phyloP scores from a whole-genome alignment of 2,888 invertebrate species.

The Conistra vaccinii region DNA sequence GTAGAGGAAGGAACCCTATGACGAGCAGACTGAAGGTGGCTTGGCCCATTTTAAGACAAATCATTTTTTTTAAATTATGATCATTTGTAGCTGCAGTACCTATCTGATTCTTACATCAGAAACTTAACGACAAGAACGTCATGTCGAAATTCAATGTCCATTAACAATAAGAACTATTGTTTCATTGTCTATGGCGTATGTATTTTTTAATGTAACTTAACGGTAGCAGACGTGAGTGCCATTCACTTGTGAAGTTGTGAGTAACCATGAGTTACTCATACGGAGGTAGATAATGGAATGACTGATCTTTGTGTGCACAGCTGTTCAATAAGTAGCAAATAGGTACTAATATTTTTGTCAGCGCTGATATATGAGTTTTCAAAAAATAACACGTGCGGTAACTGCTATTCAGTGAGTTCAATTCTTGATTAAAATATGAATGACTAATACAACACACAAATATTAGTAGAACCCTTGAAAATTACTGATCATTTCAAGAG shows the following conservation, averaged over 20 bases:
- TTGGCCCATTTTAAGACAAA: background rate
- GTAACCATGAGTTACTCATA: constrained; percentile 27
- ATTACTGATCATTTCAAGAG: background rate
- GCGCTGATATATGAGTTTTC: background rate
- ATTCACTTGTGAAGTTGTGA: constrained; percentile 49
- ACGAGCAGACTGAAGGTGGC: background rate
- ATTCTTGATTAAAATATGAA: background rate
- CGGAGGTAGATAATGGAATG: constrained; percentile 18
- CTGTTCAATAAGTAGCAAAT: constrained; percentile 8
- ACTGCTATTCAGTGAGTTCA: background rate
- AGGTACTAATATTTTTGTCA: constrained; percentile 10
- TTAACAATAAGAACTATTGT: constrained; percentile 67
- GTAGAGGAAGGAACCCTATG: background rate
- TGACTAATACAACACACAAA: background rate
- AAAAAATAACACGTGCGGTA: background rate
- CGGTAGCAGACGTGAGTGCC: constrained; percentile 43
- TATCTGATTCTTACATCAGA: constrained; percentile 15
- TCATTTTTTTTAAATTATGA: background rate
- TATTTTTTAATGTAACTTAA: constrained; percentile 55
- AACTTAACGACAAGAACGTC: constrained; percentile 31
- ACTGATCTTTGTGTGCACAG: constrained; percentile 34
- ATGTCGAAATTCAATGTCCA: constrained; percentile 51
- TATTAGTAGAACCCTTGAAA: background rate
- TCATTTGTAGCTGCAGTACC: background rate
- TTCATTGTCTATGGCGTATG: constrained; percentile 54